Evolutionary conservation across 1,140 invertebrate genomes (phyloP).

Genomic region (Euglossa dilemma): DNA sequence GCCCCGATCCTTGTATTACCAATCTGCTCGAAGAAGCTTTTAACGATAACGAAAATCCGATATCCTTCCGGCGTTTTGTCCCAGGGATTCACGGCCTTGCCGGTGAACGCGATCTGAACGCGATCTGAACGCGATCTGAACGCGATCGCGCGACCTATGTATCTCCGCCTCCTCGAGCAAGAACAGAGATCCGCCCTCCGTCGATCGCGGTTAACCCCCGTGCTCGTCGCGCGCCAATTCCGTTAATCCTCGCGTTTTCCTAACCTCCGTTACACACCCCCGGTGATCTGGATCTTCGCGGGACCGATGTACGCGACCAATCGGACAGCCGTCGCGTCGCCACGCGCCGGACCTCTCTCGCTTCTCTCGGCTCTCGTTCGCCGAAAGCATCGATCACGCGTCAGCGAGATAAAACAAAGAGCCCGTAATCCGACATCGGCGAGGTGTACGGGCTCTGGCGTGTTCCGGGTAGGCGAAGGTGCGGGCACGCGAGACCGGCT

Average conservation of each 20-base stretch:
- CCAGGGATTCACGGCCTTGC: too few relatives aligned
- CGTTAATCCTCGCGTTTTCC: too few relatives aligned
- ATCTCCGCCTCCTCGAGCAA: too few relatives aligned
- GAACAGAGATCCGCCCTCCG: too few relatives aligned
- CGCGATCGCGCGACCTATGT: too few relatives aligned
- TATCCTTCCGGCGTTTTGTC: conserved; percentile 2
- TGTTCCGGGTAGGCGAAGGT: not conserved
- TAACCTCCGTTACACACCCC: too few relatives aligned
- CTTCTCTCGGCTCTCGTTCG: not conserved
- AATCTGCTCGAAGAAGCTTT: conserved; percentile 31
- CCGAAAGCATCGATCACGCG: conserved; percentile 60
- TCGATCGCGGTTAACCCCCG: too few relatives aligned
- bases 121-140: too few relatives aligned
- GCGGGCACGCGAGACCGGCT: not conserved
- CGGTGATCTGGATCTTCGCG: too few relatives aligned
- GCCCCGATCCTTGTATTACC: conserved; percentile 29
- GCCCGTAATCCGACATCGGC: conserved; percentile 60
- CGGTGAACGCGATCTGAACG: too few relatives aligned
- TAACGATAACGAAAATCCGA: conserved; percentile 44
- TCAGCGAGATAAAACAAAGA: conserved; percentile 63
- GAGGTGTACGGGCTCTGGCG: not conserved
- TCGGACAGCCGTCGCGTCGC: not conserved
- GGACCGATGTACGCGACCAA: too few relatives aligned
- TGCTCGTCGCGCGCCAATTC: too few relatives aligned
- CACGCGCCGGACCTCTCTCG: not conserved